Conservation (phyloP, 2,888 invertebrate species). For the Dexiosoma caninum region DNA sequence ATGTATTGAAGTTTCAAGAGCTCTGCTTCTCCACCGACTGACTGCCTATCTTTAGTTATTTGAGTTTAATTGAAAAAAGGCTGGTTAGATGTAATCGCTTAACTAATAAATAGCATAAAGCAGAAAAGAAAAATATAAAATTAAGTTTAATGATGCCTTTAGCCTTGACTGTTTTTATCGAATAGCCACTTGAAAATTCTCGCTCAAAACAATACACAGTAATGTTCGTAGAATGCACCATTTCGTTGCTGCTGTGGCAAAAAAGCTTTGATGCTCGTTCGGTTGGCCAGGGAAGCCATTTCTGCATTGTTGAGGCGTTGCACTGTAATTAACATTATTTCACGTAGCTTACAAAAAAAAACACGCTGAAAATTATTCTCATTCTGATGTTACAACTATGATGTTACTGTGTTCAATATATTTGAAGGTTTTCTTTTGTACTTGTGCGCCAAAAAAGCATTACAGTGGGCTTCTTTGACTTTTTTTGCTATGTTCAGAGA, state of each 20-base stretch:
- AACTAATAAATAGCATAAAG: background rate
- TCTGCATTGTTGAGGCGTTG: conserved; percentile 40
- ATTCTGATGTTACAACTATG: background rate
- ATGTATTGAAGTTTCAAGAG: background rate
- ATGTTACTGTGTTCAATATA: conserved; percentile 34
- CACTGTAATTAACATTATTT: conserved; percentile 60
- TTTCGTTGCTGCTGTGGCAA: background rate
- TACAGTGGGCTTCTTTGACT: background rate
- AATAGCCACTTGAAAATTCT: conserved; percentile 30
- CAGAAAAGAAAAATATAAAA: background rate
- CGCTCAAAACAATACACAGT: conserved; percentile 18
- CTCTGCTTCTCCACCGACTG: background rate
- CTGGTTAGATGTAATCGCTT: conserved; percentile 24
- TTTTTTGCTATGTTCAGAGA: background rate
- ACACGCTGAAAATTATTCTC: conserved; percentile 39
- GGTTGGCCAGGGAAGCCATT: conserved; percentile 1
- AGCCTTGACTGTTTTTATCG: conserved; percentile 46
- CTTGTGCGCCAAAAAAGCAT: background rate
- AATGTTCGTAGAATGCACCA: conserved; percentile 17
- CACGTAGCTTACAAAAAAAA: conserved; percentile 38
- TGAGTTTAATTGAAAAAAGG: conserved; percentile 13
- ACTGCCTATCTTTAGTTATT: background rate
- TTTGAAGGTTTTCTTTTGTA: conserved; percentile 8
- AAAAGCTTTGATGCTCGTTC: background rate
- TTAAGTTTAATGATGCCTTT: conserved; percentile 42